Conservation (phyloP, 1,140 invertebrate genomes). For the Radopholus similis region DNA sequence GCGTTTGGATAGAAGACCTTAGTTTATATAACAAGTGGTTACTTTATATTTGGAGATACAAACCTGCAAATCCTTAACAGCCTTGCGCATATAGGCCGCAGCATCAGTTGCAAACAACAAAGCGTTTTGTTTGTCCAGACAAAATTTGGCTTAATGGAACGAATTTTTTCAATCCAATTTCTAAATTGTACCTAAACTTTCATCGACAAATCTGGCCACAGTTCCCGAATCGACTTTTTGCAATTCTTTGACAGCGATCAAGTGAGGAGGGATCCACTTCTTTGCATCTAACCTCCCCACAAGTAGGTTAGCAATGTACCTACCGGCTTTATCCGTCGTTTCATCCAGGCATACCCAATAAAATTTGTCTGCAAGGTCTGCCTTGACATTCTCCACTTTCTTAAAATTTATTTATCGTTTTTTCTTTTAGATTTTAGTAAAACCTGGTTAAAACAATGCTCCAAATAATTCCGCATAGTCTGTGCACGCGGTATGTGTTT, state of each 20-base stretch:
- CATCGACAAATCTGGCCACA: not conserved
- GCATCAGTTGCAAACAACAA: too few species aligned
- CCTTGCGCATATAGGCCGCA: too few species aligned
- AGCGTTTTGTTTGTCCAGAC: too few species aligned
- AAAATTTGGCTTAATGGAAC: too few species aligned
- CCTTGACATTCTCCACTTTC: not conserved
- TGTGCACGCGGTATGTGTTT: not conserved
- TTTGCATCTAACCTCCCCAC: not conserved
- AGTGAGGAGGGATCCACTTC: not conserved
- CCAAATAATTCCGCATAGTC: not conserved
- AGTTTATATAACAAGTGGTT: too few species aligned
- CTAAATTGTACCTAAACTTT: not conserved
- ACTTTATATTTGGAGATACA: too few species aligned
- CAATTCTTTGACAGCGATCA: conserved; percentile 1
- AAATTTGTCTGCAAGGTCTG: not conserved
- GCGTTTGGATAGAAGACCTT: too few species aligned
- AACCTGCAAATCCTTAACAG: too few species aligned
- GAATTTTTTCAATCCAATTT: too few species aligned
- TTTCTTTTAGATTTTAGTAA: not conserved
- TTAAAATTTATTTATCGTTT: too few species aligned
- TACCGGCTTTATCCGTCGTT: not conserved
- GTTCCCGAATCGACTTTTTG: not conserved
- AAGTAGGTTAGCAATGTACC: not conserved
- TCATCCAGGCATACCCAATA: not conserved
- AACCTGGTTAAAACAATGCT: not conserved